These are phyloP conservation scores for Drosophila ananassae DNA, from an alignment of 1,140 invertebrate species.

Conservation along the genomic window DNA sequence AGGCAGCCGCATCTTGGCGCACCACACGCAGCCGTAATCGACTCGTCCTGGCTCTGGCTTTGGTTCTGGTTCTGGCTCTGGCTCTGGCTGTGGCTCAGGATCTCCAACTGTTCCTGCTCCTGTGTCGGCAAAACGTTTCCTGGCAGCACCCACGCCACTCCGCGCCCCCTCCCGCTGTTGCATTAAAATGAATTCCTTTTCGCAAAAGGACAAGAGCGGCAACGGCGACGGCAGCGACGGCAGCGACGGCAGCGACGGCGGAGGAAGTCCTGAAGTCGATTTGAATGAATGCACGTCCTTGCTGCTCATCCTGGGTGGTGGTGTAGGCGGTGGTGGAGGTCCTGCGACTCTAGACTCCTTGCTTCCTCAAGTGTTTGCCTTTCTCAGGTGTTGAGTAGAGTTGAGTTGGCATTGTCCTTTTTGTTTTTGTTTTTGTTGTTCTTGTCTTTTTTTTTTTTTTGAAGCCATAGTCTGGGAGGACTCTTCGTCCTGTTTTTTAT, in stretches of 20 bases:
- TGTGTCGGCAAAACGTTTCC: slow-evolving; percentile 58
- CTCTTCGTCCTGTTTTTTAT: not conserved
- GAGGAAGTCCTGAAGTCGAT: slow-evolving; percentile 44
- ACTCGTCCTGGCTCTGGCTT: slow-evolving; percentile 25
- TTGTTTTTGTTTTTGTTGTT: slow-evolving; percentile 63
- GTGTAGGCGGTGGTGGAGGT: not conserved
- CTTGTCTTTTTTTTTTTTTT: not conserved
- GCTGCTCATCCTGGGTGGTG: slow-evolving; percentile 19
- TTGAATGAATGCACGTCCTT: slow-evolving; percentile 77
- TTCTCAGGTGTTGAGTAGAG: slow-evolving; percentile 74
- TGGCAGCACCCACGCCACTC: slow-evolving; percentile 33
- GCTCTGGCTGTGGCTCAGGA: not conserved
- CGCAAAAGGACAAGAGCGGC: slow-evolving; percentile 18
- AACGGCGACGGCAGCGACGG: not conserved
- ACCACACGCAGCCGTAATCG: slow-evolving; percentile 68
- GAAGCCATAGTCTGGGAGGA: slow-evolving; percentile 3
- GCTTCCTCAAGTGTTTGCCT: slow-evolving; percentile 77
- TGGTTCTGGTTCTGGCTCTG: slow-evolving; percentile 3
- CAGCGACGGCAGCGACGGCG: not conserved
- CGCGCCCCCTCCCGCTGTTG: slow-evolving; percentile 25
- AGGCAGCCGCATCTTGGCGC: slow-evolving; percentile 72
- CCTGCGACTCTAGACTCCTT: not conserved
- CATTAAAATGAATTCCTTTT: slow-evolving; percentile 80
- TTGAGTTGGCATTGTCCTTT: slow-evolving; percentile 74
- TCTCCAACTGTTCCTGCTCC: not conserved